Base-by-base conservation (phyloP, 1,140 invertebrate genomes). In the Drosophila lini region DNA sequence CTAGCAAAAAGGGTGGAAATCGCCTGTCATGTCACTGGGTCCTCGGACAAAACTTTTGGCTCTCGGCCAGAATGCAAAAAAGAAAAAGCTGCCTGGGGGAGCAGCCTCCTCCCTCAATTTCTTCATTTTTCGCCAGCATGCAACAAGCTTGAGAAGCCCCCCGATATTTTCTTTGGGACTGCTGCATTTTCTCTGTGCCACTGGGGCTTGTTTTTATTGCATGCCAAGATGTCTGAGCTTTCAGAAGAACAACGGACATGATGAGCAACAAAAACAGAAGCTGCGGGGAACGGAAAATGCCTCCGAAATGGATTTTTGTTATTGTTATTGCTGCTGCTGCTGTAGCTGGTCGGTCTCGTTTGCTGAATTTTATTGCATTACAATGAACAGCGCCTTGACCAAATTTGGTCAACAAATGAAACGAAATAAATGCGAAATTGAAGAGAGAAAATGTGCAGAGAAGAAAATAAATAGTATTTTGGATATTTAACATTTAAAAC, bases 351-450 rank as follows among this genome's bases (percentile, higher is more conserved):
- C 50, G 65, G 61, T 67, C 65, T 67, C 61, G 65, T 69, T 69
- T 58, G 62, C 52, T 70, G 41, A 48, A 64, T 63, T 81, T 82
- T 71, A 88, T 86, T 86, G 82, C 82, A 81, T 78, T 78, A 71
- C 84, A 64, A 68, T 79, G 62, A 81, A 79, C 82, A 73, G 70
- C 48, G 53, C 64, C 50, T 81, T 59, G 47, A 50, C 79, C 76
- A 88, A 82, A 88, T 86, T 88, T 88, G 83, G 83, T 63, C 83
- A 86, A 74, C 65, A 58, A 71, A 71, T 70, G 57, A 70, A 70
- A 60, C 45, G 42, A 65, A 67, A 44, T 65, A 34, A 65, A 65
- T 53, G 65, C 38, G 47, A 67, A 69, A 65, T 52, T 28, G 31
- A 28, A 34, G 36, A 47, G 45, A 28, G 28, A 50, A 36, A 32